Percentiles rank a stretch among this genome's conserved stretches.
These are phyloP conservation scores for Strix uralensis DNA, from an alignment of 2,113 vertebrate genomes.

Conservation along the genomic window DNA sequence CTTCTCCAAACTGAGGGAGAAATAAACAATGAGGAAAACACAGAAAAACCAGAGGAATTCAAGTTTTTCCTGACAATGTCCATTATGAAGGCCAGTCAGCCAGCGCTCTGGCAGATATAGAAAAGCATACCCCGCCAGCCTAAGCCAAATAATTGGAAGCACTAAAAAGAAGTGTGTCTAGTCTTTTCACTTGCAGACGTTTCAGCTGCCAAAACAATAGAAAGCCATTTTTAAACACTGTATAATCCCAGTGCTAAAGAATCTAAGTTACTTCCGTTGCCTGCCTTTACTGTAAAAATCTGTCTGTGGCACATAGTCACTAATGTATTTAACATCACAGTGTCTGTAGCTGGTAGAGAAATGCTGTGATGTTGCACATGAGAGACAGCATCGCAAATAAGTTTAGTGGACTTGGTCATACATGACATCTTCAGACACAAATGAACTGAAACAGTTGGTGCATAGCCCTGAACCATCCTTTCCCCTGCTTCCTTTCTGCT, in stretches of 20 bases:
- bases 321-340: slow-evolving; percentile 1
- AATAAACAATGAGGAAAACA: neutral
- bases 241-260: slow-evolving; percentile 22
- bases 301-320: neutral
- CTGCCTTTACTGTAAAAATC: slow-evolving; percentile 21
- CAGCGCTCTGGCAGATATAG: neutral
- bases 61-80: neutral
- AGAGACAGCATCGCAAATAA: neutral
- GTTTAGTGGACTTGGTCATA: neutral
- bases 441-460: neutral
- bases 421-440: neutral
- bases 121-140: neutral
- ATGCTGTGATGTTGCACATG: neutral
- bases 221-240: slow-evolving; percentile 36
- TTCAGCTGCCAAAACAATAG: slow-evolving; percentile 41
- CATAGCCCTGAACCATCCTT: neutral
- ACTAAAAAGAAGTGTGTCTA: slow-evolving; percentile 22
- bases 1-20: neutral
- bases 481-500: neutral
- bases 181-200: neutral
- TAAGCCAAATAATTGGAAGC: slow-evolving; percentile 43
- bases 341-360: neutral
- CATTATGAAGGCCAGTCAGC: neutral
- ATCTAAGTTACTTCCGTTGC: neutral
- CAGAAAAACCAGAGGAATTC: neutral